Evolutionary conservation across 2,888 invertebrate species (phyloP), one percentile per base, ranked within the genome.

Genomic region (Ormia ochracea): DNA sequence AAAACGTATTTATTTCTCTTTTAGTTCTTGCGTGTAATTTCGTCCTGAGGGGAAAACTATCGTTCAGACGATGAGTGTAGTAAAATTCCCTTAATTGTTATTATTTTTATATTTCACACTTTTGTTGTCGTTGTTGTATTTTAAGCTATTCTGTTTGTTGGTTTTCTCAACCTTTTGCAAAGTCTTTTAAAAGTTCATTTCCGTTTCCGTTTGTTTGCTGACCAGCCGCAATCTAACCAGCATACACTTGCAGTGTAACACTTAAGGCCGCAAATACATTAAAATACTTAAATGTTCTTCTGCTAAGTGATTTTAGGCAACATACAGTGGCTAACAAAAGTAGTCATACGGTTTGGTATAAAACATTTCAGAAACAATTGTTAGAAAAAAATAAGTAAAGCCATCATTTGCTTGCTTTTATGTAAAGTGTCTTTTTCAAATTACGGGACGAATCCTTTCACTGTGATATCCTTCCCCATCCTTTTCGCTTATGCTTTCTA

Each of bases 121-220:
- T 12, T 33, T 45, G 36, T 38, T 17, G 17, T 19, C 36, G 6
- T 21, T 4, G 12, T 31, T 38, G 1, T 19, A 26, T 33, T 41
- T 72, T 61, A 48, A 33, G 31, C 56, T 58, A 63, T 73, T 78
- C 66, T 61, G 33, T 69, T 58, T 78, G 61, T 41, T 41, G 6
- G 48, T 36, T 23, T 31, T 54, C 21, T 45, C 5, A 38, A 17
- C 7, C 17, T 73, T 12, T 41, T 56, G 21, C 31, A 38, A 65
- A 70, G 74, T 70, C 74, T 66, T 75, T 79, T 79, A 70, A 79
- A 79, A 70, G 79, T 70, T 79, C 70, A 79, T 79, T 70, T 79
- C 79, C 79, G 69, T 79, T 75, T 79, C 69, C 74, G 74, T 79
- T 79, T 75, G 79, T 70, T 70, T 75, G 66, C 79, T 79, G 74